Evolutionary conservation across 2,797 vertebrate genomes (phyloP), one percentile per base, ranked within the genome.

Genomic region (Sebastes wilsoni): DNA sequence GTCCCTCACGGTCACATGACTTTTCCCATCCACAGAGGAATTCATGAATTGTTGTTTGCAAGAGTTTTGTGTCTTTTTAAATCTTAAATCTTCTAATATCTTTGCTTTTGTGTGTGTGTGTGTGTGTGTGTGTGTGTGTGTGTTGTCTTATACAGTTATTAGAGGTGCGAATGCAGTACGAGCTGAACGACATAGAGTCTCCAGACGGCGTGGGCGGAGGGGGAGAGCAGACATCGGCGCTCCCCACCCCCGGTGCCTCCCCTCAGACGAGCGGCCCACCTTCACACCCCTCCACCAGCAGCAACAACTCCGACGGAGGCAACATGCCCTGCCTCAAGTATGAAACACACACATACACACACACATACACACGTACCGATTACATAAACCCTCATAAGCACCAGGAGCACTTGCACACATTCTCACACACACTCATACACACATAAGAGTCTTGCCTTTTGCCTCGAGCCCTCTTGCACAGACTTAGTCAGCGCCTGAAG

Each of bases 291-390:
- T 99, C 98, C 80, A 98, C 97, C 90, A 98, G 97, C 87, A 99
- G 98, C 94, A 99, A 97, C 94, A 99, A 98, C 55, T 99, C 98
- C 13, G 98, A 99, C 52, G 97, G 98, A 23, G 97, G 98, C 95
- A 99, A 98, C 87, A 95, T 98, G n/a, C 98, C 98, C 74, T 99
- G 98, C 92, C 97, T 99, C 88, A 99, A 97, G 98, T 99, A 96
- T 79, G 95, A 89, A 54, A 67, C 46, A 23, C 27, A 66, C 55
- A 56, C 68, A 67, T n/a, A n/a, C 64, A 65, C 38, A 55, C 67
- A 34, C 34, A 36, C 10, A 67, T 64, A 67, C 62, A 52, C 56
- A 62, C 22, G 54, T 8, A 38, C 49, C 54, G 22, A 80, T 80
- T 72, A 59, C 69, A 62, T 80, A 72, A 84, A 75, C 77, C 56